A percentile compares a stretch with the other conserved stretches of the same genome.
Evolutionary conservation across 2,113 vertebrate species (phyloP).

Genomic region (Rallus limicola): DNA sequence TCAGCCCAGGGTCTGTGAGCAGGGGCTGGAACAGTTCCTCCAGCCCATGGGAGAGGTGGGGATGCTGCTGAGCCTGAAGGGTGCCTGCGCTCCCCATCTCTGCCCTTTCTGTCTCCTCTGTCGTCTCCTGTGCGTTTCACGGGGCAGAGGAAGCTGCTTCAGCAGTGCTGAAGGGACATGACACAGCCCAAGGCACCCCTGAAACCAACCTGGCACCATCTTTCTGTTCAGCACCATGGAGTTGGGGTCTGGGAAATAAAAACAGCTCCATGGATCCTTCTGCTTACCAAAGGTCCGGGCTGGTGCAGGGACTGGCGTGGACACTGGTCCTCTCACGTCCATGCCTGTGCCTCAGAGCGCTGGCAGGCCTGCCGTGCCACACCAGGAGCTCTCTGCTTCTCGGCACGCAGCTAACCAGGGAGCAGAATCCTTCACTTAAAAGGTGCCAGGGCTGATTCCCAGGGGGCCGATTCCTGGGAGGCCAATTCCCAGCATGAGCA

Average conservation of each 20-base stretch:
- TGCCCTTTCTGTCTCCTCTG: not conserved
- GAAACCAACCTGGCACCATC: not conserved
- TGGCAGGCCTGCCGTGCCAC: not conserved
- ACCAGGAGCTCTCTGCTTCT: not conserved
- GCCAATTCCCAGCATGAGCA: not conserved
- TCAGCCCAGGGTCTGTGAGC: not conserved
- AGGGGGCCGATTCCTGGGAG: not conserved
- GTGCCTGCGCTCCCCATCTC: not conserved
- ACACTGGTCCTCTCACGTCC: rapidly evolving
- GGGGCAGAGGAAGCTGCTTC: not conserved
- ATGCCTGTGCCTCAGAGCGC: not conserved
- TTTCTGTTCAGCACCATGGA: not conserved
- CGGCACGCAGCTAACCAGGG: too few relatives aligned
- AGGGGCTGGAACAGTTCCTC: not conserved
- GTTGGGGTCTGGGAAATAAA: not conserved
- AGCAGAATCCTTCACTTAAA: not conserved
- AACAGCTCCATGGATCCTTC: not conserved
- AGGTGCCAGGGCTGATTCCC: not conserved
- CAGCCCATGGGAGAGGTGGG: not conserved
- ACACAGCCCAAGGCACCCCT: not conserved
- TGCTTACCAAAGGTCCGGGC: not conserved
- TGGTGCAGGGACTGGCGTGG: not conserved
- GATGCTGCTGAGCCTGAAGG: not conserved
- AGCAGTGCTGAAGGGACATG: not conserved
- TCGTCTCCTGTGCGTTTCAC: not conserved